Conservation (phyloP, 2,888 invertebrate species). For the Ecliptopera silaceata region DNA sequence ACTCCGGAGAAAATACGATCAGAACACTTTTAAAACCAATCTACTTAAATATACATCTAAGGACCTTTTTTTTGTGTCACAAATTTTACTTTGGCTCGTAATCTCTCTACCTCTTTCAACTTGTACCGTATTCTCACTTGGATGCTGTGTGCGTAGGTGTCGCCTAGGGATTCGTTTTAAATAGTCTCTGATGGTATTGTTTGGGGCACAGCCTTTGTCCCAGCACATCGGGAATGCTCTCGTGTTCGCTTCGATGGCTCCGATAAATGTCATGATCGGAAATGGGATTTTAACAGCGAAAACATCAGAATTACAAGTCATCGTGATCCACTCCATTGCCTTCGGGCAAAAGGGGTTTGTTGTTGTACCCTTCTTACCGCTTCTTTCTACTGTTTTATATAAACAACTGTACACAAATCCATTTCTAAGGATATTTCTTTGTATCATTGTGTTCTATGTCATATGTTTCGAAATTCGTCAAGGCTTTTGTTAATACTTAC, state of each 20-base stretch:
- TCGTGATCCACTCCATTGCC: slow-evolving; percentile 73
- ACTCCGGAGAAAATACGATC: too few species aligned
- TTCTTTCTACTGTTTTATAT: slow-evolving; percentile 64
- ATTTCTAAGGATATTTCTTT: slow-evolving; percentile 43
- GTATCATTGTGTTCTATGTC: slow-evolving; percentile 23
- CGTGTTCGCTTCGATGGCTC: slow-evolving; percentile 66
- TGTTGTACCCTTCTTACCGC: slow-evolving; percentile 63
- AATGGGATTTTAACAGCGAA: slow-evolving; percentile 81
- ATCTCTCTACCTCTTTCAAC: slow-evolving; percentile 10
- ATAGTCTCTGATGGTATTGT: slow-evolving; percentile 72
- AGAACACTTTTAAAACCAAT: too few species aligned
- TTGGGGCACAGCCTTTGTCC: slow-evolving; percentile 64
- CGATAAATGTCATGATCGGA: slow-evolving; percentile 73
- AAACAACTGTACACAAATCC: slow-evolving; percentile 57
- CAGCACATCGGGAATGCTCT: slow-evolving; percentile 61
- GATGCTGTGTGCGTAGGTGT: slow-evolving; percentile 64
- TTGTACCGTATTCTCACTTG: slow-evolving; percentile 44
- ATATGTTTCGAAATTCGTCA: slow-evolving; percentile 1
- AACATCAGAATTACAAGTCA: slow-evolving; percentile 81
- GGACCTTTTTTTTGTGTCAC: too few species aligned
- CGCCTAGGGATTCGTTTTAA: slow-evolving; percentile 73
- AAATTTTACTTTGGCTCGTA: too few species aligned
- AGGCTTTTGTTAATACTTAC: neutral
- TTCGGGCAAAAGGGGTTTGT: slow-evolving; percentile 76
- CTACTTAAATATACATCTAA: too few species aligned